Conservation (phyloP, 2,888 invertebrate species). For the Drosophila multiciliata region DNA sequence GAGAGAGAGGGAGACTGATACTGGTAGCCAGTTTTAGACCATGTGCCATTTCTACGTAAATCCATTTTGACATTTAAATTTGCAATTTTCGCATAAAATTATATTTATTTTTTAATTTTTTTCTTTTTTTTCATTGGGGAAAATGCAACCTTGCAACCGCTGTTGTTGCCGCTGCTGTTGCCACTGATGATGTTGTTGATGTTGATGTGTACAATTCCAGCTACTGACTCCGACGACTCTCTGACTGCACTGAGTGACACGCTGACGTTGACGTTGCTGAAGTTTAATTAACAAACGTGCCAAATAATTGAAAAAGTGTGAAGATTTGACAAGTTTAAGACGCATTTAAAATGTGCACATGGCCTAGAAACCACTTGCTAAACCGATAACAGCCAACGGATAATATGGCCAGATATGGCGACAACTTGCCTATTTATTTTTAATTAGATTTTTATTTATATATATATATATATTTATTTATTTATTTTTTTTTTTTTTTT, state of each 20-base stretch:
- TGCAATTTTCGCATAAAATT: slow-evolving; percentile 81
- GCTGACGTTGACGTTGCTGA: slow-evolving; percentile 72
- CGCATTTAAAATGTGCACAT: slow-evolving; percentile 64
- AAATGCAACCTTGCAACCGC: slow-evolving; percentile 64
- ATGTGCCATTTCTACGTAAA: slow-evolving; percentile 69
- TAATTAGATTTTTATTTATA: slow-evolving; percentile 50
- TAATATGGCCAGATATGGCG: slow-evolving; percentile 21
- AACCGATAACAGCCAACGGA: slow-evolving; percentile 12
- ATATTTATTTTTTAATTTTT: slow-evolving; percentile 58
- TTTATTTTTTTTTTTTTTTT: slow-evolving; percentile 14
- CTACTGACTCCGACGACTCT: slow-evolving; percentile 23
- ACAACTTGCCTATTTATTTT: slow-evolving; percentile 54
- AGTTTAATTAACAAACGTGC: slow-evolving; percentile 84
- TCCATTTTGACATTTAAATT: slow-evolving; percentile 81
- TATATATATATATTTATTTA: too few relatives aligned
- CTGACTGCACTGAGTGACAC: slow-evolving; percentile 45
- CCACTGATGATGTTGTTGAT: slow-evolving; percentile 40
- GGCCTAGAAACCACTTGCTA: slow-evolving; percentile 26
- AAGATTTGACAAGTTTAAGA: slow-evolving; percentile 84
- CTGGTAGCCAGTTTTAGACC: slow-evolving; percentile 31
- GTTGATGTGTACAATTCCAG: slow-evolving; percentile 38
- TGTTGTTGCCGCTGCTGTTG: slow-evolving; percentile 24
- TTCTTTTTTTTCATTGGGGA: slow-evolving; percentile 54
- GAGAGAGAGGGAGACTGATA: not conserved
- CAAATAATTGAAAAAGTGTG: slow-evolving; percentile 84